Evolutionary conservation across 2,797 vertebrate species (phyloP).

Genomic region (Gadopsis bispinosus): DNA sequence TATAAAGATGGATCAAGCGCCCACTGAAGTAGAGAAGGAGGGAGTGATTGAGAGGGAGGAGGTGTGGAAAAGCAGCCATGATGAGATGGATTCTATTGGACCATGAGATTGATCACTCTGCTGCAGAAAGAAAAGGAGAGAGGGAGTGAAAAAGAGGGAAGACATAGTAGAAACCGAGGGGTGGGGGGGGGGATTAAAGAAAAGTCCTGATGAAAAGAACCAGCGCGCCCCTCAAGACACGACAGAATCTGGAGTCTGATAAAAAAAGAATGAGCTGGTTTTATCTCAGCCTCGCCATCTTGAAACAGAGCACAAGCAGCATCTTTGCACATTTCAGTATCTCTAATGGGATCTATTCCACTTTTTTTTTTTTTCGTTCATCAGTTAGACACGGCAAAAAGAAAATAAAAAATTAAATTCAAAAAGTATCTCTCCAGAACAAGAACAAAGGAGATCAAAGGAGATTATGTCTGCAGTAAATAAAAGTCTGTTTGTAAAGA

Average conservation of each 20-base stretch:
- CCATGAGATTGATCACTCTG: constrained; percentile 80
- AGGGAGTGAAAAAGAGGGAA: constrained; percentile 21
- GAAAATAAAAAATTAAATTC: neutral
- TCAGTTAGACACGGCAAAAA: constrained; percentile 47
- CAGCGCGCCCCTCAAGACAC: constrained; percentile 35
- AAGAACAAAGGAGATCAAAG: constrained; percentile 42
- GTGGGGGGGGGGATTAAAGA: constrained; percentile 19
- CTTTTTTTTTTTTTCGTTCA: constrained; percentile 29
- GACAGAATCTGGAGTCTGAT: constrained; percentile 53
- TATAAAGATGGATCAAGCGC: constrained; percentile 71
- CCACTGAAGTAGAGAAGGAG: constrained; percentile 61
- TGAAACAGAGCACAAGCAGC: constrained; percentile 38
- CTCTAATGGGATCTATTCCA: constrained; percentile 65
- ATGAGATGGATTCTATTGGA: constrained; percentile 78
- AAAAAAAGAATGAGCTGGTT: constrained; percentile 36
- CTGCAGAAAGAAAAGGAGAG: constrained; percentile 50
- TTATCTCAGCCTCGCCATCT: constrained; percentile 57
- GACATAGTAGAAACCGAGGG: constrained; percentile 43
- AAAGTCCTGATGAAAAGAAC: constrained; percentile 73
- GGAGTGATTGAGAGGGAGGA: constrained; percentile 66
- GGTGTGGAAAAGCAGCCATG: constrained; percentile 74
- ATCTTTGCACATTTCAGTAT: constrained; percentile 51
- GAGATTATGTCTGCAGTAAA: constrained; percentile 60
- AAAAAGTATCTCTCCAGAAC: constrained; percentile 26
- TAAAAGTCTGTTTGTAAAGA: constrained; percentile 60